Evolutionary conservation across 2,113 vertebrate species (phyloP), one percentile per base, ranked within the genome.

Genomic region (rabbit (Oryctolagus cuniculus)): DNA sequence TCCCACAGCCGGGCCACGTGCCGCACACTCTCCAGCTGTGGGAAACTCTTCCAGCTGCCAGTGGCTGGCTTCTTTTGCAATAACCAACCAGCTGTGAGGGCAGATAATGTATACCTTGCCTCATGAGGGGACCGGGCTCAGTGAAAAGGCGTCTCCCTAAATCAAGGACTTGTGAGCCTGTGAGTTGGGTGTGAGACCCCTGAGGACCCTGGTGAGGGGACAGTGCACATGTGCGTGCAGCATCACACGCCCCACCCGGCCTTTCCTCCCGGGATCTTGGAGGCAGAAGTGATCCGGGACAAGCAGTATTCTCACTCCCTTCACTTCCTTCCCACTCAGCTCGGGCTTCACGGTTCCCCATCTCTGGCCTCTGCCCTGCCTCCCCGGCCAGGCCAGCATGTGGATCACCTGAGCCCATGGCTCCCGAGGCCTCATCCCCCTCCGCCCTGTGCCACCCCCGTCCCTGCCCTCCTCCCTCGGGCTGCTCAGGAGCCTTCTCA

Each of bases 361-460:
- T 51, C 9, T 51, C 29, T 74, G 53, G 22, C 34, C 38, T 58
- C 11, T 12, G 21, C 9, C 3, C 5, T 38, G 10, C 58, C 10
- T 27, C 16, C 2, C 0, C 0, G 2, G 10, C 25, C 1, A 6
- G 4, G 13, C 7, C 0, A 7, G 78, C n/a, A 3, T 15, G 9
- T 3, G 16, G 17, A n/a, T 25, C 29, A 1, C 10, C 31, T 27
- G 29, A 31, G 34, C 61, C 82, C 13, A 19, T 61, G 63, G 25
- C 22, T 87, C 55, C 36, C 11, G 8, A 75, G 34, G 13, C 29
- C 12, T 22, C 6, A 0, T 16, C 51, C 64, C 17, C 36, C 11
- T 69, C 38, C 2, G 8, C 11, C 16, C 36, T 11, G 49, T 13
- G 36, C 19, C 55, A 22, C 63, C 13, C 0, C 3, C 17, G 25